Percentiles rank a stretch among this genome's conserved stretches.
Conservation (phyloP, 2,888 invertebrate species). For the Rhagonycha fulva region DNA sequence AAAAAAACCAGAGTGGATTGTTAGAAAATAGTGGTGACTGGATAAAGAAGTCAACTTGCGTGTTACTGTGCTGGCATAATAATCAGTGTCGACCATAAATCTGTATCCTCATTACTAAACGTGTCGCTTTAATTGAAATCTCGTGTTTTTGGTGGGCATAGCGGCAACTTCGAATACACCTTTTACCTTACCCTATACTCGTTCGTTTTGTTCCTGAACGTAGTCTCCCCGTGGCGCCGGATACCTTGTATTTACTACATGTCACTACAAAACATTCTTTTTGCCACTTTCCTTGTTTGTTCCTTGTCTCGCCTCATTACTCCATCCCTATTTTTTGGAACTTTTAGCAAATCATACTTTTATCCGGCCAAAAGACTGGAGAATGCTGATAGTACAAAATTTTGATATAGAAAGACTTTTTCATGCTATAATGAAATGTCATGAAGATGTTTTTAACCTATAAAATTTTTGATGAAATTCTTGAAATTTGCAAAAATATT, state of each 20-base stretch:
- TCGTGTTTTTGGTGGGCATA: constrained; percentile 58
- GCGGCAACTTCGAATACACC: constrained; percentile 40
- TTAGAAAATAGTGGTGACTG: constrained; percentile 27
- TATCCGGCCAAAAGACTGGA: background rate
- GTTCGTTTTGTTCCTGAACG: constrained; percentile 24
- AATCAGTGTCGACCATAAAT: constrained; percentile 49
- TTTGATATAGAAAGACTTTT: background rate
- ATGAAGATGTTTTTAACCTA: background rate
- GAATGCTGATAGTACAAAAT: background rate
- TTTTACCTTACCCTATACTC: constrained; percentile 22
- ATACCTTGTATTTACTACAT: constrained; percentile 39
- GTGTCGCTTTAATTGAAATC: constrained; percentile 66
- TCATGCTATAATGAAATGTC: background rate
- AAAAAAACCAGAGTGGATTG: constrained; percentile 13
- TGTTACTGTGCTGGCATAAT: constrained; percentile 42
- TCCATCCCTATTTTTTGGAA: background rate
- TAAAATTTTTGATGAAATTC: background rate
- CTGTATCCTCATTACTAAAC: constrained; percentile 61
- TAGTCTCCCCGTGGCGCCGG: constrained; percentile 41
- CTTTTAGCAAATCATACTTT: background rate
- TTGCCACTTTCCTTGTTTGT: constrained; percentile 32
- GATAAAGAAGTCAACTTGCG: constrained; percentile 32
- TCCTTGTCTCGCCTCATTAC: background rate
- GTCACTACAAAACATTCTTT: constrained; percentile 39
- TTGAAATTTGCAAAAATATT: background rate